These are phyloP conservation scores for Chromis chromis DNA, from an alignment of 2,797 vertebrate genomes.

Conservation along the genomic window DNA sequence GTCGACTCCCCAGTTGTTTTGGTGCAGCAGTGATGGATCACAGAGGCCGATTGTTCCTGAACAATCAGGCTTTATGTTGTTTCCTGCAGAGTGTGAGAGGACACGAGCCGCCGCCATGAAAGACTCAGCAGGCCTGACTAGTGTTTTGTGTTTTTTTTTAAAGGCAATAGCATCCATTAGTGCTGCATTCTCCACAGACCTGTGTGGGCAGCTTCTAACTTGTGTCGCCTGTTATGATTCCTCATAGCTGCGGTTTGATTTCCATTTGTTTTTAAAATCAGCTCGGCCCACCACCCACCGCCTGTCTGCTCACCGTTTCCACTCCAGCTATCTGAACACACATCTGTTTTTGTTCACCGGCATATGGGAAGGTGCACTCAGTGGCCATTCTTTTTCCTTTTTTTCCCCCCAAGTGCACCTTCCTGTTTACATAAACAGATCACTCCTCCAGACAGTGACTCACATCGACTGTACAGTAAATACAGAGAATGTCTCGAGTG, in stretches of 20 bases:
- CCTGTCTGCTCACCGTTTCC: conserved; percentile 30
- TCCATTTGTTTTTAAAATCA: conserved; percentile 38
- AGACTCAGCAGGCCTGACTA: conserved; percentile 15
- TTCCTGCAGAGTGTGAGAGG: conserved; percentile 4
- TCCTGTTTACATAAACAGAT: conserved; percentile 44
- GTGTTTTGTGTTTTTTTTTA: conserved; percentile 31
- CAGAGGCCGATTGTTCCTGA: conserved; percentile 52
- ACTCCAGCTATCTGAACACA: conserved; percentile 11
- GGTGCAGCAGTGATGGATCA: conserved; percentile 41
- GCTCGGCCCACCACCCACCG: conserved; percentile 21
- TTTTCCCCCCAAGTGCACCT: neutral
- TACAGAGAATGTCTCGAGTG: conserved; percentile 22
- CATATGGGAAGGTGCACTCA: conserved; percentile 21
- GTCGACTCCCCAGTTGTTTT: neutral
- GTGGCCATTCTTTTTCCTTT: conserved; percentile 1
- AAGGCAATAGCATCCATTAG: conserved; percentile 48
- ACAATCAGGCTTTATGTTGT: conserved; percentile 34
- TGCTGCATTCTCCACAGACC: conserved; percentile 28
- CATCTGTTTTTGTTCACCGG: conserved; percentile 46
- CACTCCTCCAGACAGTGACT: conserved; percentile 60
- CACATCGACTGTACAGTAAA: conserved; percentile 46
- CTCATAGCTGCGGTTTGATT: conserved; percentile 30
- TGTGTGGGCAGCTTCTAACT: conserved; percentile 52
- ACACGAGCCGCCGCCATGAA: conserved; percentile 11
- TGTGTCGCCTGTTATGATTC: conserved; percentile 7